Percentiles rank a stretch among this genome's conserved stretches.
Evolutionary conservation across 2,113 vertebrate species (phyloP).

Genomic region (Apeltes quadracus): DNA sequence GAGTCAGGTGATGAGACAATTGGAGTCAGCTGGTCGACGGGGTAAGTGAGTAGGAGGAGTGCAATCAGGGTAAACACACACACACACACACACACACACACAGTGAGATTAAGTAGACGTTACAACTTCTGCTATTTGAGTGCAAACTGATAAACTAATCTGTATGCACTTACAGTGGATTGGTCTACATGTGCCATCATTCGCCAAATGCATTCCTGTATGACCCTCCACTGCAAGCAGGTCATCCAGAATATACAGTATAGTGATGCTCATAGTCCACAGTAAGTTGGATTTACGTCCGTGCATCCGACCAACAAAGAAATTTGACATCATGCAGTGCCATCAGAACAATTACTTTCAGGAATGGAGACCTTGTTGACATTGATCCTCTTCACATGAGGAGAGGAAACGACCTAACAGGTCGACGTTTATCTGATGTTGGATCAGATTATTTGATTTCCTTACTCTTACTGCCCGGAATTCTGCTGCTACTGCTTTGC

Average conservation of each 20-base stretch:
- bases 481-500: constrained; percentile 53
- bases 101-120: too few relatives aligned
- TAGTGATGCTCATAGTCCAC: neutral
- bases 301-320: neutral
- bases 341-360: constrained; percentile 50
- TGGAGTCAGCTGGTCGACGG: too few relatives aligned
- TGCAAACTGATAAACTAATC: neutral
- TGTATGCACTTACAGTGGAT: neutral
- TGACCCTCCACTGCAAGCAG: neutral
- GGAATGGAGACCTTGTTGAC: constrained; percentile 53
- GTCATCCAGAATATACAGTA: neutral
- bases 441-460: constrained; percentile 68
- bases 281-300: neutral
- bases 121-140: neutral
- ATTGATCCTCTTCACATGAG: constrained; percentile 62
- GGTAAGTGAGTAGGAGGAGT: too few relatives aligned
- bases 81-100: too few relatives aligned
- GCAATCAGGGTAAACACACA: too few relatives aligned
- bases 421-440: constrained; percentile 62
- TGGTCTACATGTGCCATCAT: too few relatives aligned
- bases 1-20: too few relatives aligned
- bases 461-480: constrained; percentile 69
- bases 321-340: constrained; percentile 1
- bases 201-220: neutral
- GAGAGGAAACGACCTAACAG: constrained; percentile 59